These are phyloP conservation scores for Lagopus muta DNA, from an alignment of 2,113 vertebrate genomes.

Conservation along the genomic window DNA sequence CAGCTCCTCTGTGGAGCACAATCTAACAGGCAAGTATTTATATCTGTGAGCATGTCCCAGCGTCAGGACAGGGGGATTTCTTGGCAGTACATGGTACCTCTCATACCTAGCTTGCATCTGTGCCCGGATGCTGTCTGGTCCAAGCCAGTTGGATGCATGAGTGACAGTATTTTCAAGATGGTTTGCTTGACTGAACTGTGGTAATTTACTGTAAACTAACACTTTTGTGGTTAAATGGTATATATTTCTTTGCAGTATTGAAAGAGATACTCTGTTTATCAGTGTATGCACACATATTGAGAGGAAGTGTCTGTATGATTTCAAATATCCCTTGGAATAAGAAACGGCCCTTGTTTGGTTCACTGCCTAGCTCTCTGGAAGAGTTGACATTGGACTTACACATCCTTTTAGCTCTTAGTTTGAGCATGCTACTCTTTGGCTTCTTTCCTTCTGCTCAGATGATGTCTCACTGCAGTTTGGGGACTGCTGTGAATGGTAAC, in stretches of 20 bases:
- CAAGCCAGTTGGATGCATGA: background rate
- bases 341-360: background rate
- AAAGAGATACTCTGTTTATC: background rate
- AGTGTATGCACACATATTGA: accelerated
- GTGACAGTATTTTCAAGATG: background rate
- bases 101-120: background rate
- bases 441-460: background rate
- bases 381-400: background rate
- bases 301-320: background rate
- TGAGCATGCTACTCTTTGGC: background rate
- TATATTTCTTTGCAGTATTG: background rate
- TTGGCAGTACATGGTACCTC: background rate
- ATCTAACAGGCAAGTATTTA: background rate
- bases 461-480: background rate
- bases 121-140: background rate
- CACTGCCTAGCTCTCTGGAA: background rate
- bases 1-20: background rate
- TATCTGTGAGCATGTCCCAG: background rate
- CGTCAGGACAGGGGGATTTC: background rate
- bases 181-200: background rate
- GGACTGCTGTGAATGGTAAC: no score
- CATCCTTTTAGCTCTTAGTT: background rate
- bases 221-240: background rate
- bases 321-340: background rate
- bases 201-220: background rate